Base-by-base conservation (phyloP, 2,888 invertebrate species). In the Clunio marinus region DNA sequence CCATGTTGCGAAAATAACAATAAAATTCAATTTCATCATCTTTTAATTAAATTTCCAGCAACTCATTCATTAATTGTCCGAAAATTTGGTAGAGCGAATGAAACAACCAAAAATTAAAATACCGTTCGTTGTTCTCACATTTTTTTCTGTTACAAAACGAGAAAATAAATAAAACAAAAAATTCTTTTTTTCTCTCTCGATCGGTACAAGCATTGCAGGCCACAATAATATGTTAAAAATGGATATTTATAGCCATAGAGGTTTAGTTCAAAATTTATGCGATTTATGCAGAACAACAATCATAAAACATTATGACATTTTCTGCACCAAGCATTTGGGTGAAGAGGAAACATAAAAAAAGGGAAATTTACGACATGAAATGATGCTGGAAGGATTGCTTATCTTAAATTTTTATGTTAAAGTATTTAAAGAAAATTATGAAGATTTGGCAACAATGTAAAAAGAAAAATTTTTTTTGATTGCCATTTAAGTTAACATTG, bases 241-340 rank as follows among this genome's bases (percentile, higher is more conserved):
- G 32, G 32, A 32, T 41, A 41, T 41, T 41, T 41, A n/a, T 41
- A 2, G 41, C 8, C 8, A 8, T 7, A 32, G 4, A 41, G 41
- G 3, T 2, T 41, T 2, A n/a, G n/a, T n/a, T 5, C 41, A 41
- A n/a, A 41, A 41, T n/a, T 41, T 41, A 32, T 41, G 41, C 41
- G 28, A 59, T 59, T 59, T 59, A 59, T 59, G 59, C 59, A 35
- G 2, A 59, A 35, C 59, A 59, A 28, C 20, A 32, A 59, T 59
- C 59, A 35, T 59, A 59, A 59, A 59, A 59, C 32, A 59, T 59
- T 59, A 59, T 59, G 35, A 35, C 59, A 59, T 59, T 59, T 15
- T 27, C 27, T 28, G 41, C 15, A 15, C 15, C 2, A 10, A 41
- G 41, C 8, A n/a, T 41, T 41, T n/a, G 41, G 41, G 15, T 15